phyloP scores from a whole-genome alignment of 1,140 invertebrate genomes.

The Tetramorium parvispinum region DNA sequence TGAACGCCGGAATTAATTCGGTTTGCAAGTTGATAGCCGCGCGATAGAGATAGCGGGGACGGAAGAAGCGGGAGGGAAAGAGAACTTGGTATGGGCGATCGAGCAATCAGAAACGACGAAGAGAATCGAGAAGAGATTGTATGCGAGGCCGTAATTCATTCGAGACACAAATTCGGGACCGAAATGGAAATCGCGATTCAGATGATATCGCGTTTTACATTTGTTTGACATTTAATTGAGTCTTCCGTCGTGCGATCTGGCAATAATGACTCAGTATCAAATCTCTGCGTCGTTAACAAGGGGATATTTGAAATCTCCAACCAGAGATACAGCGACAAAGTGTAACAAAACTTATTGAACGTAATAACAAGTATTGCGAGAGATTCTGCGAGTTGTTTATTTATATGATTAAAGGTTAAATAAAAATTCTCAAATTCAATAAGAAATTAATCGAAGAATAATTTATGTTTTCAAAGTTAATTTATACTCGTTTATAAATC shows the following conservation, averaged over 20 bases:
- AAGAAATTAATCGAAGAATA: neutral
- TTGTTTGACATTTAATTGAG: constrained; percentile 65
- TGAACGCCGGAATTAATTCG: constrained; percentile 71
- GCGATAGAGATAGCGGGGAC: neutral
- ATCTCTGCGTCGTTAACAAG: neutral
- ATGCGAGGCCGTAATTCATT: constrained; percentile 21
- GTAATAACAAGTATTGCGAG: neutral
- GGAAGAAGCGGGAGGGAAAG: neutral
- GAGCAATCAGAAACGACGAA: constrained; percentile 50
- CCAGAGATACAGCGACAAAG: neutral
- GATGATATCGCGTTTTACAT: constrained; percentile 63
- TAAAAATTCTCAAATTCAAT: neutral
- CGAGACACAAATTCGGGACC: neutral
- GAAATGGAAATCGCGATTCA: constrained; percentile 29
- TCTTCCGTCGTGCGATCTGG: neutral
- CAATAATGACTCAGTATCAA: neutral
- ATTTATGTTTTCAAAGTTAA: neutral
- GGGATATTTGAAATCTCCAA: neutral
- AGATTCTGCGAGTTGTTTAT: neutral
- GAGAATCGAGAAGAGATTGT: constrained; percentile 57
- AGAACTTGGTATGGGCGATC: constrained; percentile 53
- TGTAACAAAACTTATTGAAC: neutral
- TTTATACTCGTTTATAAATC: neutral
- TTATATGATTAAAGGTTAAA: neutral
- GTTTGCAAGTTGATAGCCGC: constrained; percentile 58